Percentiles rank a stretch among this genome's conserved stretches.
Evolutionary conservation across 2,113 vertebrate genomes (phyloP).

Genomic region (Nannobrachium achirus): DNA sequence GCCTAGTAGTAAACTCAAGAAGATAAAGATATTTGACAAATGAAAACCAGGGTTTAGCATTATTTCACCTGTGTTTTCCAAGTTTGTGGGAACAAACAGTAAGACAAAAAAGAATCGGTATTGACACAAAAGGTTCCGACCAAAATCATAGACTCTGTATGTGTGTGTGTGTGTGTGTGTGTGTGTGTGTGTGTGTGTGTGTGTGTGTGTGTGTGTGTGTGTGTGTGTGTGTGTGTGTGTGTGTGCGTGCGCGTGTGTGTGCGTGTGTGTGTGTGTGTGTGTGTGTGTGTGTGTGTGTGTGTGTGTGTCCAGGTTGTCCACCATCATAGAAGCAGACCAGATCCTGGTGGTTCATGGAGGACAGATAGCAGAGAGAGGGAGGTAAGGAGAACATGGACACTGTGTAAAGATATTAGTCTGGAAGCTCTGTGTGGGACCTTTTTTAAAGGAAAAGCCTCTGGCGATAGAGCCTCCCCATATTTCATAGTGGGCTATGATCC

Average conservation of each 20-base stretch:
- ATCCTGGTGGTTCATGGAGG: conserved; percentile 86
- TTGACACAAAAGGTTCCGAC: too few species aligned
- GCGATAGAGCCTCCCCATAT: too few species aligned
- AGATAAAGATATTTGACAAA: too few species aligned
- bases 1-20: too few species aligned
- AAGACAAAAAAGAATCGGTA: conserved; percentile 51
- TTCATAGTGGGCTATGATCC: too few species aligned
- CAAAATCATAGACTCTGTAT: background rate
- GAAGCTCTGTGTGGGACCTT: too few species aligned
- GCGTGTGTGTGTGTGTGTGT: conserved; percentile 4
- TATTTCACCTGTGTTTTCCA: too few species aligned
- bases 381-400: conserved; percentile 65
- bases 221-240: background rate
- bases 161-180: background rate
- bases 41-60: too few species aligned
- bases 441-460: too few species aligned
- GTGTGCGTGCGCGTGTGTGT: background rate
- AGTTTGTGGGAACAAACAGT: conserved; percentile 38
- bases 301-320: conserved; percentile 80
- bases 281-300: too few species aligned
- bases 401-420: too few species aligned
- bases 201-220: background rate
- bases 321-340: conserved; percentile 83
- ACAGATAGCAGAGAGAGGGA: conserved; percentile 80
- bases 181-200: background rate